Evolutionary conservation across 2,797 vertebrate species (phyloP).

Genomic region (Eidolon dupreanum): DNA sequence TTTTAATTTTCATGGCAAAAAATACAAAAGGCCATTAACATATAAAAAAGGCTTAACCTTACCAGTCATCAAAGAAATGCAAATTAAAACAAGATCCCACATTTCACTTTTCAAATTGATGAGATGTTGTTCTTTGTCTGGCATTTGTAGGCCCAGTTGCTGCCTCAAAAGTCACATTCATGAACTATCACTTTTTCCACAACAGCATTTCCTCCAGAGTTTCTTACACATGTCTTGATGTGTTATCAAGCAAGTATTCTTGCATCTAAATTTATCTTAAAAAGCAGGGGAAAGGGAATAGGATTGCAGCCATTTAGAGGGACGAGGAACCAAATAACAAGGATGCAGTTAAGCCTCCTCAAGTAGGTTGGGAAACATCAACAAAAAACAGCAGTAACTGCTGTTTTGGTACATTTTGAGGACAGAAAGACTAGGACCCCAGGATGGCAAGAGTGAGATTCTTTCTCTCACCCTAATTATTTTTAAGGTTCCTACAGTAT

Average conservation of each 20-base stretch:
- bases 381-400: not conserved
- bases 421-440: not conserved
- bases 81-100: not conserved
- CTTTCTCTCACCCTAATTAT: not conserved
- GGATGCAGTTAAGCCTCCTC: too few relatives aligned
- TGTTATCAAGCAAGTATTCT: not conserved
- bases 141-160: not conserved
- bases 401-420: not conserved
- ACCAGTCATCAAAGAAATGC: not conserved
- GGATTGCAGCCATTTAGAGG: not conserved
- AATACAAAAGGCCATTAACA: not conserved
- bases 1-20: not conserved
- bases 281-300: not conserved
- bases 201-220: not conserved
- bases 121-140: not conserved
- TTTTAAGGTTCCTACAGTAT: not conserved
- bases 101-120: not conserved
- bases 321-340: not conserved
- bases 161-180: not conserved
- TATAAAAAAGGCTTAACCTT: not conserved
- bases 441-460: not conserved
- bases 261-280: not conserved
- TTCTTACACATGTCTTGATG: not conserved
- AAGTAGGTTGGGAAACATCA: not conserved
- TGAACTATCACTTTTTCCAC: not conserved